Evolutionary conservation across 2,888 invertebrate genomes (phyloP), one percentile per base, ranked within the genome.

Genomic region (Macaria liturata): DNA sequence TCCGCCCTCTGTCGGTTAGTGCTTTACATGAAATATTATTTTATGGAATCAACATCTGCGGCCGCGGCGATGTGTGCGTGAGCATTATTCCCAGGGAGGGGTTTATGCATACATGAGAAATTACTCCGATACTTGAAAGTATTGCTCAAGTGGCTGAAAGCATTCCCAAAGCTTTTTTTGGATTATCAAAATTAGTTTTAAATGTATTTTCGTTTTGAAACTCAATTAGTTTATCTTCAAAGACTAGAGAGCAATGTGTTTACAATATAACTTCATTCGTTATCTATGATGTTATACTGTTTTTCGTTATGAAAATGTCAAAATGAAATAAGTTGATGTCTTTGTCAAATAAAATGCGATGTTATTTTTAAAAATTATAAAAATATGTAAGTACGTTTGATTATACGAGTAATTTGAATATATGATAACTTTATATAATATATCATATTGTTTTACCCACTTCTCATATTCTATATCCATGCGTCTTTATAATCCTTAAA

Each of bases 21-120:
- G 88, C 88, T 90, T 90, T 90, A 91, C 91, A 91, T 90, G 91
- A 91, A 91, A 91, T 91, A 91, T 90, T 91, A 91, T 90, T 91
- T 91, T 90, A 91, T 90, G 90, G 89, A 90, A 90, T 91, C 89
- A 90, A 87, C 91, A 91, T 91, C 91, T 91, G 91, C 89, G 86
- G 78, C 81, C 54, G 70, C 66, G 67, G 69, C 67, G 57, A 67
- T 83, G 84, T 86, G 85, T 87, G 88, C 67, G 86, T 80, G 75
- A 60, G 67, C 69, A 76, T 75, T 78, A 80, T 78, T 73, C 76
- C 73, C 73, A 67, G 64, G 64, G 84, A 86, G 80, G 85, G 88
- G 84, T 84, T 86, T 86, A 88, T 85, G 85, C 84, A 86, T 83
- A 84, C 80, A 81, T 84, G 86, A 86, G 80, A 87, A 89, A 86